phyloP scores from a whole-genome alignment of 2,888 invertebrate genomes.

The Agonopterix arenella region DNA sequence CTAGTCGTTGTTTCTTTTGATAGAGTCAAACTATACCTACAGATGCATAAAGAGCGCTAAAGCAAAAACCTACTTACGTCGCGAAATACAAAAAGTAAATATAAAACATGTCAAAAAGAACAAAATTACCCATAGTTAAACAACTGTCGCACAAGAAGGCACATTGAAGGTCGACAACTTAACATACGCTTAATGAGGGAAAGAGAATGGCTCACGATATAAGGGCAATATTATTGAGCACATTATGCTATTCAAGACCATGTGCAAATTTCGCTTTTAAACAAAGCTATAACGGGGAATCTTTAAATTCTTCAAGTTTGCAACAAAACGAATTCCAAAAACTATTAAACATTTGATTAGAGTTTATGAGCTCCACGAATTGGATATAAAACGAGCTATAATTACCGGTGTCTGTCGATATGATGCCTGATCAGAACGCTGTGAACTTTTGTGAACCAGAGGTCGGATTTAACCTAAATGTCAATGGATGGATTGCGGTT shows the following conservation, averaged over 20 bases:
- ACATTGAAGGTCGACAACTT: slow-evolving; percentile 36
- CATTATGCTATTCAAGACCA: slow-evolving; percentile 20
- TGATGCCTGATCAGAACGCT: slow-evolving; percentile 16
- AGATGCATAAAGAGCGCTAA: too few species aligned
- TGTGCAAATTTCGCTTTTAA: too few species aligned
- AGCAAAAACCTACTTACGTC: too few species aligned
- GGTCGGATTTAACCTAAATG: slow-evolving; percentile 33
- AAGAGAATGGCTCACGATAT: slow-evolving; percentile 24
- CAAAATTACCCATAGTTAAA: slow-evolving; percentile 10
- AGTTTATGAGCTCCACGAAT: slow-evolving; percentile 30
- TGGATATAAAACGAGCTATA: slow-evolving; percentile 30
- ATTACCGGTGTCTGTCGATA: slow-evolving; percentile 31
- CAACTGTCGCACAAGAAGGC: slow-evolving; percentile 20
- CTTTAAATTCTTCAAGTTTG: too few species aligned
- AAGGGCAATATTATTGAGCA: slow-evolving; percentile 29
- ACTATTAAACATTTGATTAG: background rate
- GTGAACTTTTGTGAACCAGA: slow-evolving; percentile 35
- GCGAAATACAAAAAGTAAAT: too few species aligned
- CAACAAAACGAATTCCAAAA: background rate
- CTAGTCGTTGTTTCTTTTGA: too few species aligned
- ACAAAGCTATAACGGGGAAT: background rate
- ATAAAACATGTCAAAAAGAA: too few species aligned
- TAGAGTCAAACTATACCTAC: too few species aligned
- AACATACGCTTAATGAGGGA: slow-evolving; percentile 24
- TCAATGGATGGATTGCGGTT: slow-evolving; percentile 20